Conservation (phyloP, 2,797 vertebrate species). For the Potorous gilbertii region DNA sequence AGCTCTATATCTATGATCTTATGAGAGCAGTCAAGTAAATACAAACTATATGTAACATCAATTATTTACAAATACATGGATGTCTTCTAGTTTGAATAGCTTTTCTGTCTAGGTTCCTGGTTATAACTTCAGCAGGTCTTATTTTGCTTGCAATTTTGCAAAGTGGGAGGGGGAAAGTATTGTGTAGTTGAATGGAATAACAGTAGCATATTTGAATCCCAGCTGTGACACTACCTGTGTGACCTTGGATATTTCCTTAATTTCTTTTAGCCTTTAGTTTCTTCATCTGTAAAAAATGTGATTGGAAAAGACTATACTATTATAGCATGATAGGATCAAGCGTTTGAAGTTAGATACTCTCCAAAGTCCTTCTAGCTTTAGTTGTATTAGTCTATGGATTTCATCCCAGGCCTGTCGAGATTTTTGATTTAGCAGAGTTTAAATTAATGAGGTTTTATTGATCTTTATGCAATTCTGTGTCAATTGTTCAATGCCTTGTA, state of each 20-base stretch:
- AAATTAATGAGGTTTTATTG: background rate
- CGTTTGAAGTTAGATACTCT: background rate
- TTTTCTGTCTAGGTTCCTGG: background rate
- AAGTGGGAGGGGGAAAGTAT: background rate
- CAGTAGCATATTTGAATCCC: background rate
- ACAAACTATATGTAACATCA: too few species aligned
- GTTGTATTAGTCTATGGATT: background rate
- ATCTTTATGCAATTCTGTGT: too few species aligned
- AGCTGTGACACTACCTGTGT: background rate
- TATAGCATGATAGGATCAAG: background rate
- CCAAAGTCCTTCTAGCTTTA: background rate
- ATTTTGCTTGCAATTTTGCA: background rate
- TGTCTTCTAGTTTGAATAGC: background rate
- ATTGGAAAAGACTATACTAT: background rate
- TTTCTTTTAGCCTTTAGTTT: background rate
- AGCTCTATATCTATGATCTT: too few species aligned
- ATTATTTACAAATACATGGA: background rate
- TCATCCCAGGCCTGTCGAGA: too few species aligned
- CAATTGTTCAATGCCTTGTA: too few species aligned
- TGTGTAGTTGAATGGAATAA: background rate
- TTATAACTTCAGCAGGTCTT: background rate
- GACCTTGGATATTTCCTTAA: background rate
- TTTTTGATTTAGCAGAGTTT: slow-evolving; percentile 22
- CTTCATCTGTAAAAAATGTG: background rate
- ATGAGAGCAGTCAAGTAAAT: too few species aligned